Conservation (phyloP, 2,797 vertebrate genomes). For the Chaunax sp. region DNA sequence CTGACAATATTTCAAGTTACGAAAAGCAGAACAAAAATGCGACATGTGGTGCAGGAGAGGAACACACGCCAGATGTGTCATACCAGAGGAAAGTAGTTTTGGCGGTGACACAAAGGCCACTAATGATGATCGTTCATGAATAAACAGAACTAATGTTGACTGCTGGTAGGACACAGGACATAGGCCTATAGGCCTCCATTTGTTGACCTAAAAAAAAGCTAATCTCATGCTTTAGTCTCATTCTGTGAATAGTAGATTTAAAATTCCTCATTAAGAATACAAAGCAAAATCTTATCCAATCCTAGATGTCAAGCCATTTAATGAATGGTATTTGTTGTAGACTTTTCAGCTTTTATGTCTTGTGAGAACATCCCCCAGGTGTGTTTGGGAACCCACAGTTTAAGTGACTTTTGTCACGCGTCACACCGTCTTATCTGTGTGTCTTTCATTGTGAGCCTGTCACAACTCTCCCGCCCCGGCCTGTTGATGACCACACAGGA, state of each 20-base stretch:
- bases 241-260: constrained; percentile 45
- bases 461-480: constrained; percentile 41
- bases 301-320: constrained; percentile 52
- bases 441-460: constrained; percentile 66
- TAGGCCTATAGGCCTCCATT: constrained; percentile 27
- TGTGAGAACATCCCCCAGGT: constrained; percentile 62
- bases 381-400: constrained; percentile 65
- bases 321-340: constrained; percentile 62
- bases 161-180: constrained; percentile 17
- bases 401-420: constrained; percentile 52
- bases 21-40: too few species aligned
- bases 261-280: constrained; percentile 45
- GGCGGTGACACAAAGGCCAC: too few species aligned
- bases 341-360: constrained; percentile 61
- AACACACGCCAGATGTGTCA: too few species aligned
- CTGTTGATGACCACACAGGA: constrained; percentile 69
- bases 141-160: constrained; percentile 22
- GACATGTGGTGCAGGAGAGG: too few species aligned
- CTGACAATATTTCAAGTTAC: too few species aligned
- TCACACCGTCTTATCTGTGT: constrained; percentile 67
- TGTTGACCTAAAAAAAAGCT: constrained; percentile 41
- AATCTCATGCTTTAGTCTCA: constrained; percentile 61
- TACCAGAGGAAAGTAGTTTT: too few species aligned
- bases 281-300: constrained; percentile 43
- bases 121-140: background rate